phyloP scores from a whole-genome alignment of 2,113 vertebrate genomes.

The Grammomys dolichurus region DNA sequence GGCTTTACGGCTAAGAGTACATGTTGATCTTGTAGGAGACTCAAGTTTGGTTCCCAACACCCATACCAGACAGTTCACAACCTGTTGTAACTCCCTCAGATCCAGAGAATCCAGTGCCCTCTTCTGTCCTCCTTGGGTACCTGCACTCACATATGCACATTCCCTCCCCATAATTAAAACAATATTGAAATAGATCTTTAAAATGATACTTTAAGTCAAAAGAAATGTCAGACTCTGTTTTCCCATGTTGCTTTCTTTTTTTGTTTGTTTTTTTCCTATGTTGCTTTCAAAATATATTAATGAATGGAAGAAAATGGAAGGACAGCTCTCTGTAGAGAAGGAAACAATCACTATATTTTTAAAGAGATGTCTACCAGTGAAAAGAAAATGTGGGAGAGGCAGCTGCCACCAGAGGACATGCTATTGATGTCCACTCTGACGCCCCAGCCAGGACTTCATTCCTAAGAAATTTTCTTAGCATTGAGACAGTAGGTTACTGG shows the following conservation, averaged over 20 bases:
- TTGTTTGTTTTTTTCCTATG: background rate
- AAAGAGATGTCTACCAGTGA: slow-evolving; percentile 38
- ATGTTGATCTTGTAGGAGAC: background rate
- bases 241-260: slow-evolving; percentile 14
- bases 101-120: background rate
- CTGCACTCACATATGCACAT: background rate
- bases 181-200: background rate
- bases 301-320: slow-evolving; percentile 18
- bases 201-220: slow-evolving; percentile 9
- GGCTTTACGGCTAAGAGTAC: background rate
- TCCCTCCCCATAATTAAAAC: background rate
- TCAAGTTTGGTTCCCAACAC: background rate
- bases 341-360: slow-evolving; percentile 37
- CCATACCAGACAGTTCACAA: background rate
- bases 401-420: slow-evolving; percentile 67
- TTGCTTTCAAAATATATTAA: slow-evolving; percentile 41
- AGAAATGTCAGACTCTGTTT: background rate
- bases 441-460: slow-evolving; percentile 4
- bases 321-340: background rate
- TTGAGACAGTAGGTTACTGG: background rate
- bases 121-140: background rate
- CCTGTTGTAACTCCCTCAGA: background rate
- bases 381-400: slow-evolving; percentile 69
- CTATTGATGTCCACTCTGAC: slow-evolving; percentile 27
- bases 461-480: slow-evolving; percentile 16